These are phyloP conservation scores for Drosophila merina DNA, from an alignment of 2,888 invertebrate species.

Conservation along the genomic window DNA sequence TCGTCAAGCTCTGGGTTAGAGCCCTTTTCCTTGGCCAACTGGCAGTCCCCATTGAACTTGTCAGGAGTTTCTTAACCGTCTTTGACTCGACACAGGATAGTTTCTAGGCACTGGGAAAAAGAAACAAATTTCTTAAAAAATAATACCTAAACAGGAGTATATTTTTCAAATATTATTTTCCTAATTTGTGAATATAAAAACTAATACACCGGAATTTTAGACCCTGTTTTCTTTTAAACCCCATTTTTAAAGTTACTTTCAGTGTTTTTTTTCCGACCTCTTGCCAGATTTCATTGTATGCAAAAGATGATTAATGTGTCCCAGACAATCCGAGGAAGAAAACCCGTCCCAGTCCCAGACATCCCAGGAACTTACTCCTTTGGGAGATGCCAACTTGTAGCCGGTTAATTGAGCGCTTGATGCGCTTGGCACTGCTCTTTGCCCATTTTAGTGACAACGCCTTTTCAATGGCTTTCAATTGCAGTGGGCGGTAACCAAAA, in stretches of 20 bases:
- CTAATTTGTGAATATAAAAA: too few relatives aligned
- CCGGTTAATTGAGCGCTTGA: conserved; percentile 69
- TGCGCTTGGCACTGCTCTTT: conserved; percentile 16
- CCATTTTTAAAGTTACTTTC: neutral
- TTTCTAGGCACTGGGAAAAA: too few relatives aligned
- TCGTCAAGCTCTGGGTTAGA: conserved; percentile 52
- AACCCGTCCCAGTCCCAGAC: conserved; percentile 26
- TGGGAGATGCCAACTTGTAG: conserved; percentile 47
- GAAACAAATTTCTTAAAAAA: too few relatives aligned
- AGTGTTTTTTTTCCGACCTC: conserved; percentile 18
- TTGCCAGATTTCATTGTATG: conserved; percentile 63
- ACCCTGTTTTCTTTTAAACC: conserved; percentile 26
- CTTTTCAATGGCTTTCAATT: conserved; percentile 59
- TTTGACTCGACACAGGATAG: conserved; percentile 29
- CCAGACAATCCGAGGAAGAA: conserved; percentile 31
- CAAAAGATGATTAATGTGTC: conserved; percentile 71
- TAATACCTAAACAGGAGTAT: too few relatives aligned
- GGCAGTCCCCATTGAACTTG: conserved; percentile 52
- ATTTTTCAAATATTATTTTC: too few relatives aligned
- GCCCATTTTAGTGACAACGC: conserved; percentile 50
- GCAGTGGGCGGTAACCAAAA: conserved; percentile 36
- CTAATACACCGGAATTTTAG: too few relatives aligned
- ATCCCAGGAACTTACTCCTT: conserved; percentile 11
- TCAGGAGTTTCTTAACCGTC: conserved; percentile 63
- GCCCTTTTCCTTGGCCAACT: conserved; percentile 4